Evolutionary conservation across 2,888 invertebrate species (phyloP), one percentile per base, ranked within the genome.

Genomic region (Heteromurus nitidus): DNA sequence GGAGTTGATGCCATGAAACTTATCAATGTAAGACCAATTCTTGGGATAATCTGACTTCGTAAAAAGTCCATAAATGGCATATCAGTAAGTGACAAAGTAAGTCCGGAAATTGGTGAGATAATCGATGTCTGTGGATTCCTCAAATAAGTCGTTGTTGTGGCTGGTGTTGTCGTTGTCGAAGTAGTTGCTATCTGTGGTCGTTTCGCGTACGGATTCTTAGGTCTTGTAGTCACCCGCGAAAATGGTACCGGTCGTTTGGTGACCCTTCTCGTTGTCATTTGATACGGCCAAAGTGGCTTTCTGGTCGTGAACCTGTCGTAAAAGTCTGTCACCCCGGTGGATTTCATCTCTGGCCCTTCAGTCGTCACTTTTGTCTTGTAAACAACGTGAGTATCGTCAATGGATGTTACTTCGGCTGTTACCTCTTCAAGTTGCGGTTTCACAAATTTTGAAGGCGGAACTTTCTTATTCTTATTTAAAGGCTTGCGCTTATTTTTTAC

Each of bases 1-100:
- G 87, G 87, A n/a, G 86, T 84, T n/a, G 85, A 84, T 47, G 85
- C 83, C 86, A 86, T 86, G 64, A 87, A 84, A 64, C 85, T 86
- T 55, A 87, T 79, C 16, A 87, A 24, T 36, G 82, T 82, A 9
- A 87, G 65, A 0, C 87, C 87, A 36, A 87, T 85, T 58, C 87
- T 44, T 2, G 87, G 86, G 31, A 87, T 76, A 13, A 87, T 83
- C 76, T 87, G 87, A 47, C 82, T 84, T 24, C 87, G 75, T 11
- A 87, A 28, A 69, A 86, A 87, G 72, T 87, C 87, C 82, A 85
- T 83, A 60, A 87, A 86, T 24, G 82, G 82, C 67, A 87, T 84
- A 58, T 86, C 85, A 20, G 84, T 81, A 22, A 85, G 80, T 1
- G 83, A 79, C 9, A 86, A 67, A n/a, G 82, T 73, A 53, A 80